Evolutionary conservation across 2,797 vertebrate species (phyloP).

Genomic region (Falco novaeseelandiae): DNA sequence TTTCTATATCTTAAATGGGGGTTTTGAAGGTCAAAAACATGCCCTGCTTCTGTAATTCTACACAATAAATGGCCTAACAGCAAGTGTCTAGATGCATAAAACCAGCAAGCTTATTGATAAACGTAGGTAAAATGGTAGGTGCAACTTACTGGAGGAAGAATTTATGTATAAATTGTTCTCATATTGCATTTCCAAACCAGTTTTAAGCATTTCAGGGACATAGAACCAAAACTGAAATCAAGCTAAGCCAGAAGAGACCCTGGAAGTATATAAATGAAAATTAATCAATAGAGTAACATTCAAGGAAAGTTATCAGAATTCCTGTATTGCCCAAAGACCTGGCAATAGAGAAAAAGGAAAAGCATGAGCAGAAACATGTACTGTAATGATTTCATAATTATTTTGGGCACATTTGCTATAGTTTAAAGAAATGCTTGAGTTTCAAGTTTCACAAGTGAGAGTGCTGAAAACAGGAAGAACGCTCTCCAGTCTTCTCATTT

Average conservation of each 20-base stretch:
- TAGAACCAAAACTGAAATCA: neutral
- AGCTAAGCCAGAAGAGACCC: neutral
- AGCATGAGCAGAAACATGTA: neutral
- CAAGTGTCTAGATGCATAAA: neutral
- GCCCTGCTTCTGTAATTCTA: neutral
- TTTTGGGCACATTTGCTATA: neutral
- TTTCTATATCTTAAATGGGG: neutral
- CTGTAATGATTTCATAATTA: neutral
- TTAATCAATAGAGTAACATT: neutral
- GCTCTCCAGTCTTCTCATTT: neutral
- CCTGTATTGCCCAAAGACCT: neutral
- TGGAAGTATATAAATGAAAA: neutral
- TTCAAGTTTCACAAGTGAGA: neutral
- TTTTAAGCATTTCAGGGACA: neutral
- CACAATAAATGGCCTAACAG: neutral
- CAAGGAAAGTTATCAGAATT: neutral
- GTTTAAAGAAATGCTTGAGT: neutral
- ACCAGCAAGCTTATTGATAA: neutral
- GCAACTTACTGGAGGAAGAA: neutral
- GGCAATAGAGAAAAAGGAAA: neutral
- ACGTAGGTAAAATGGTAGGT: neutral
- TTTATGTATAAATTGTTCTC: neutral
- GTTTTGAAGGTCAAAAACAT: neutral
- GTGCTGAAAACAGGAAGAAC: neutral
- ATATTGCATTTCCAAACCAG: neutral